These are phyloP conservation scores for Drosophila repletoides DNA, from an alignment of 1,140 invertebrate genomes.

Conservation along the genomic window DNA sequence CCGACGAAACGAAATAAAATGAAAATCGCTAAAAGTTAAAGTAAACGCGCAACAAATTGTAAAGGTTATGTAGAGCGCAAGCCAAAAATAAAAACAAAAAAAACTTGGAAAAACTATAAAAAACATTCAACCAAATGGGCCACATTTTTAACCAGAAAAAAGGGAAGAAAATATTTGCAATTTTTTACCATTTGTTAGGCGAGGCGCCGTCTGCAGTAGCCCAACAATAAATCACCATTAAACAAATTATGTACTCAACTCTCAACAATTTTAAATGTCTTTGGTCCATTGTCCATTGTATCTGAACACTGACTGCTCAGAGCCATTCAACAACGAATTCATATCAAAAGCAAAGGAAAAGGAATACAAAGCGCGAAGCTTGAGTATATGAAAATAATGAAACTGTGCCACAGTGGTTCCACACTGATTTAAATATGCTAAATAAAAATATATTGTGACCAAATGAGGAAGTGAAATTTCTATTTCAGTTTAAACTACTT, in stretches of 20 bases:
- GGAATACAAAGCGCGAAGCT: slow-evolving; percentile 7
- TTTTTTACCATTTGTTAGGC: slow-evolving; percentile 61
- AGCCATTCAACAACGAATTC: slow-evolving; percentile 13
- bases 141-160: too few relatives aligned
- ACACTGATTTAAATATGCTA: too few relatives aligned
- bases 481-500: too few relatives aligned
- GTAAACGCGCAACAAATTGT: slow-evolving; percentile 4
- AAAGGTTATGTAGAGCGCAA: neutral
- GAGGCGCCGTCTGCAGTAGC: slow-evolving; percentile 30
- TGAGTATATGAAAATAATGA: slow-evolving; percentile 8
- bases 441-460: too few relatives aligned
- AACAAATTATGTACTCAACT: slow-evolving; percentile 78
- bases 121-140: slow-evolving; percentile 29
- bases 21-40: slow-evolving; percentile 7
- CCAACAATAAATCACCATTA: slow-evolving; percentile 75
- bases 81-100: neutral
- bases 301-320: neutral
- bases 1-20: too few relatives aligned
- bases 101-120: slow-evolving; percentile 15
- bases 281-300: slow-evolving; percentile 55
- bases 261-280: slow-evolving; percentile 71
- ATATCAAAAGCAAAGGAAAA: slow-evolving; percentile 6
- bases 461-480: too few relatives aligned
- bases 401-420: slow-evolving; percentile 9
- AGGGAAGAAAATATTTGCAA: slow-evolving; percentile 65